A percentile compares a stretch with the other conserved stretches of the same genome.
Evolutionary conservation across 2,797 vertebrate species (phyloP).

Genomic region (Cynopterus sphinx): DNA sequence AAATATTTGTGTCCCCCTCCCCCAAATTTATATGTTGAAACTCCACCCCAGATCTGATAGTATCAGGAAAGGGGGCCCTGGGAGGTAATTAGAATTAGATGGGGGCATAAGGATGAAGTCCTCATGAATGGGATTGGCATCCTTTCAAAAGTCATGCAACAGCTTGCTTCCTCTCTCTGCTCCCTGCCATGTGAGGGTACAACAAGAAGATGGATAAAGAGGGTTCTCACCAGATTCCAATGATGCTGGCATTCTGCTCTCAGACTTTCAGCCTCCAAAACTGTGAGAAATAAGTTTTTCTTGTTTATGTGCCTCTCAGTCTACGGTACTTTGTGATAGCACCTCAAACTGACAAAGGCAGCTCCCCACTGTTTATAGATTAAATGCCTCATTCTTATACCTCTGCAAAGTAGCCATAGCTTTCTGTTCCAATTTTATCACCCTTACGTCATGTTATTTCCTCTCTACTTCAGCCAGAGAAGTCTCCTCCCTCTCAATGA

Average conservation of each 20-base stretch:
- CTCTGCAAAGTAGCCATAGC: accelerated
- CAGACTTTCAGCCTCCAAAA: not conserved
- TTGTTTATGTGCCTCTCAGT: not conserved
- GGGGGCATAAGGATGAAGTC: too few relatives aligned
- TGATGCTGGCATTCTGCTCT: not conserved
- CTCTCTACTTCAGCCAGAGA: not conserved
- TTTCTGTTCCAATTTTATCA: not conserved
- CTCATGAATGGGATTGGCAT: not conserved
- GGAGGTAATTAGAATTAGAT: not conserved
- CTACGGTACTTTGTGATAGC: not conserved
- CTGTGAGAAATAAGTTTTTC: not conserved
- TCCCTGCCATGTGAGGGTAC: not conserved
- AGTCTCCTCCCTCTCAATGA: not conserved
- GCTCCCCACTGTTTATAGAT: not conserved
- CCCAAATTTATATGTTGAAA: not conserved
- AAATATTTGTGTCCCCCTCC: not conserved
- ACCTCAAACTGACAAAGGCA: not conserved
- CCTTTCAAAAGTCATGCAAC: not conserved
- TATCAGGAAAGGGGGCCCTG: not conserved
- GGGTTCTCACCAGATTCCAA: not conserved
- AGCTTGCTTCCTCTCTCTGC: not conserved
- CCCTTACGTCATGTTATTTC: not conserved
- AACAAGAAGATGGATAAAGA: not conserved
- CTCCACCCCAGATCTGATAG: too few relatives aligned
- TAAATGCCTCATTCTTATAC: not conserved